Conservation (phyloP, 2,113 vertebrate genomes). For the Daubentonia madagascariensis region DNA sequence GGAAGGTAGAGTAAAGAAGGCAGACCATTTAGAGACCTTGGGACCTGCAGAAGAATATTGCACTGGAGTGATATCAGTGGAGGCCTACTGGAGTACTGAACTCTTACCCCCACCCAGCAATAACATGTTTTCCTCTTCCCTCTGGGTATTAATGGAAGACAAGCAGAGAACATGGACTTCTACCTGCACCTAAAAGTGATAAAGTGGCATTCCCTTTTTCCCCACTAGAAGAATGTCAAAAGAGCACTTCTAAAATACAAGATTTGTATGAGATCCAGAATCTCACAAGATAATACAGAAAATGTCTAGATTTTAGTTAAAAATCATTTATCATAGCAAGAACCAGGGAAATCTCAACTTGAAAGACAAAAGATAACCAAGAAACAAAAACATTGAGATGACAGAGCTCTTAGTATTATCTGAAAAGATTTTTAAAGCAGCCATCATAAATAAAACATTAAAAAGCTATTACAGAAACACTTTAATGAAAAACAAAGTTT, state of each 20-base stretch:
- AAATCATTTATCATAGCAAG: background rate
- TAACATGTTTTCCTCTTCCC: background rate
- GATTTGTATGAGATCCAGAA: background rate
- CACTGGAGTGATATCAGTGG: background rate
- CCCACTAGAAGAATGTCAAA: background rate
- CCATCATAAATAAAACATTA: background rate
- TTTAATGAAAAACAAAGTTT: background rate
- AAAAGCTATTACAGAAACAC: background rate
- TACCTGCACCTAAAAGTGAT: background rate
- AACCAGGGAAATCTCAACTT: background rate
- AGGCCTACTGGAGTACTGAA: background rate
- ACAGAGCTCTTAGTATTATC: background rate
- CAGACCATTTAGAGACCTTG: background rate
- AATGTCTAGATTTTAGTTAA: background rate
- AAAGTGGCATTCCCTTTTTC: fast-evolving
- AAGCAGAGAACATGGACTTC: background rate
- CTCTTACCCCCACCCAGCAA: background rate
- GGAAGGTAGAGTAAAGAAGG: background rate
- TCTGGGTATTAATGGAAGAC: background rate
- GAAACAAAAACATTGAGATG: background rate
- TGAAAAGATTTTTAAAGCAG: background rate
- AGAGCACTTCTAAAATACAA: background rate
- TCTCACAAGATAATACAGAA: background rate
- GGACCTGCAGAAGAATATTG: background rate
- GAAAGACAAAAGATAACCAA: background rate